Conservation (phyloP, 1,140 invertebrate species). For the Bursaphelenchus mucronatus region DNA sequence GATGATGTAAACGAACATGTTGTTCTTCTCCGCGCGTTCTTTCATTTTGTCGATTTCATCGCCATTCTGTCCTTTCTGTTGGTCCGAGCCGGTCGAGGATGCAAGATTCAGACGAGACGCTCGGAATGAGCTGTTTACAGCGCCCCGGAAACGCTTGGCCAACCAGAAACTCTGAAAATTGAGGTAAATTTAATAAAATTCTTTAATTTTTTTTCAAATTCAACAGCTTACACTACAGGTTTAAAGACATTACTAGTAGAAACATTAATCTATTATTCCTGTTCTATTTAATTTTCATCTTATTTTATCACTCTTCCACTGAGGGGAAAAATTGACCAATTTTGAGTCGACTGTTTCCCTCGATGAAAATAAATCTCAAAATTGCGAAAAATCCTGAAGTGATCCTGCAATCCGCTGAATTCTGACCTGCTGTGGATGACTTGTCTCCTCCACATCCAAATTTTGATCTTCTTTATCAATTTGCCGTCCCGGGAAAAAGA, state of each 20-base stretch:
- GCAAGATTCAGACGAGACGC: constrained; percentile 26
- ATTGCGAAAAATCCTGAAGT: constrained; percentile 13
- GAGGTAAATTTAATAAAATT: too few relatives aligned
- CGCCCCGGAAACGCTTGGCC: constrained; percentile 33
- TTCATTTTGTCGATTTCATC: constrained; percentile 98
- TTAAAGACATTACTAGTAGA: too few relatives aligned
- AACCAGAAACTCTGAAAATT: constrained; percentile 34
- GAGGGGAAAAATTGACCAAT: too few relatives aligned
- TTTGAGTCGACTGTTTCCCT: too few relatives aligned
- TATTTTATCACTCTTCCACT: too few relatives aligned
- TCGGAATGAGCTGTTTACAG: constrained; percentile 39
- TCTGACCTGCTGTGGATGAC: constrained; percentile 32
- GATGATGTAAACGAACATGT: constrained; percentile 96
- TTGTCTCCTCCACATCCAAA: constrained; percentile 42
- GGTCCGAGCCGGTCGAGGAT: constrained; percentile 53
- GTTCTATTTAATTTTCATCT: too few relatives aligned
- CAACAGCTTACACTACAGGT: too few relatives aligned
- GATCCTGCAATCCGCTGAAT: constrained; percentile 5
- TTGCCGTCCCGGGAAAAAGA: constrained; percentile 95
- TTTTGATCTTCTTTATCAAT: constrained; percentile 64
- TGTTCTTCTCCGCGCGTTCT: constrained; percentile 95
- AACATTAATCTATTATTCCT: too few relatives aligned
- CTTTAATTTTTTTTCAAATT: too few relatives aligned
- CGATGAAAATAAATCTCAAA: constrained; percentile 4
- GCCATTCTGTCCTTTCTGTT: constrained; percentile 61